phyloP scores from a whole-genome alignment of 1,140 invertebrate genomes.

The Aphelenchoides fujianensis region DNA sequence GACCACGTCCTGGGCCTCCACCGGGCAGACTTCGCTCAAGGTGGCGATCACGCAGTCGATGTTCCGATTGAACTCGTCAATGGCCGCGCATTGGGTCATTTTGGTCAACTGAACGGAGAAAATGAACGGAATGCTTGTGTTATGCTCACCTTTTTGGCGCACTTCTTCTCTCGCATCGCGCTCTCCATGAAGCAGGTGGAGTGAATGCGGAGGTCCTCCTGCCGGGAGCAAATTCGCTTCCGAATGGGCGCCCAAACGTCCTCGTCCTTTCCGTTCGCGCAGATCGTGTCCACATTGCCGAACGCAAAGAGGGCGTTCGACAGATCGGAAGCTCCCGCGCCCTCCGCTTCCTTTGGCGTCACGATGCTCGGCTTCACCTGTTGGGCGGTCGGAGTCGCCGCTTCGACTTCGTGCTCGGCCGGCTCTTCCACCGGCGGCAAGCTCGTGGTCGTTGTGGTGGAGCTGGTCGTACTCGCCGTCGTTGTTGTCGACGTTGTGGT shows the following conservation, averaged over 20 bases:
- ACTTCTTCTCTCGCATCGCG: neutral
- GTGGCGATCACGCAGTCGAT: constrained; percentile 51
- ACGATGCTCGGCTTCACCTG: constrained; percentile 24
- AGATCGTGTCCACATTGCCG: constrained; percentile 25
- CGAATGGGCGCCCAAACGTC: constrained; percentile 31
- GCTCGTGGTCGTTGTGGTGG: neutral
- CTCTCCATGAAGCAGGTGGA: constrained; percentile 26
- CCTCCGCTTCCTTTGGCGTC: neutral
- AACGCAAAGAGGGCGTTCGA: constrained; percentile 29
- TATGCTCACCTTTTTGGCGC: constrained; percentile 19
- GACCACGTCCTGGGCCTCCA: constrained; percentile 56
- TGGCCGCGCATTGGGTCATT: constrained; percentile 42
- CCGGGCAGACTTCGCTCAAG: constrained; percentile 53
- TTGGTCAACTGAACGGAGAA: constrained; percentile 36
- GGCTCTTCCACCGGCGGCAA: constrained; percentile 1
- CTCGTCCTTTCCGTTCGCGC: neutral
- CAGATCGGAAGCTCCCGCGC: constrained; percentile 12
- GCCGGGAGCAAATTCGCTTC: constrained; percentile 19
- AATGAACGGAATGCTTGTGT: constrained; percentile 23
- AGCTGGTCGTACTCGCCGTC: no score
- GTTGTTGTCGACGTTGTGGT: no score
- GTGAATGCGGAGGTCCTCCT: constrained; percentile 26
- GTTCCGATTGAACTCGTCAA: constrained; percentile 56
- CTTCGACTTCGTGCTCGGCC: constrained; percentile 8
- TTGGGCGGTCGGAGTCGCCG: neutral